Base-by-base conservation (phyloP, 2,113 vertebrate genomes). In the Atrichornis clamosus region DNA sequence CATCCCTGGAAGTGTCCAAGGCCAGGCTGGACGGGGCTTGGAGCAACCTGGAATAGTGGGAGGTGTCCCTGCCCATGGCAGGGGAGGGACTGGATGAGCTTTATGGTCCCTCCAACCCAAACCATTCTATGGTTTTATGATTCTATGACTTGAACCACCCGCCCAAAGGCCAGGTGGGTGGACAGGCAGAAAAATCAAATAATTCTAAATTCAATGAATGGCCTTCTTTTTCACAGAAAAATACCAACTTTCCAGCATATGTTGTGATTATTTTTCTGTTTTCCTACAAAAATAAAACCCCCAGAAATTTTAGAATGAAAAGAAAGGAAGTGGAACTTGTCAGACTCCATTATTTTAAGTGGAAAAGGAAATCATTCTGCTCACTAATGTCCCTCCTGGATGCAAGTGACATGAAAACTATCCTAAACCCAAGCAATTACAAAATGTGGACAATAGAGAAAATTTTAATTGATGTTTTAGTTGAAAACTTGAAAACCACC, bases 1-100 rank as follows among this genome's bases (percentile, higher is more conserved):
- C 46, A 75, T 47, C 62, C 46, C 53, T 83, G 78, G 47, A 0
- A 75, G 9, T 75, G 30, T 1, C 78, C 62, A 41, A 55, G n/a
- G 20, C 17, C 41, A 41, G 46, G 24, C 0, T 75, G 86, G 33
- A 62, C 0, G 0, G 46, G 5, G 47, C 6, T 78, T 24, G 41
- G 62, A 83, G 28, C 55, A 32, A 0, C 30, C 39, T 62, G 62
- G 55, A 6, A 26, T 0, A 1, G 17, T 41, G 17, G 41, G 1
- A 83, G 28, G 3, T 41, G 46, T 41, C 16, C 60, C 16, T 75
- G 7, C 4, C 7, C 28, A 6, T n/a, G 33, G 23, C 60, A 59
- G 6, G 14, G 18, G 1, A 7, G 16, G 46, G 0, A 18, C 9
- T 10, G n/a, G 30, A 41, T 75, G 39, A 13, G 12, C 11, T 7